Conservation (phyloP, 2,797 vertebrate genomes). For the Cephalopachus bancanus region DNA sequence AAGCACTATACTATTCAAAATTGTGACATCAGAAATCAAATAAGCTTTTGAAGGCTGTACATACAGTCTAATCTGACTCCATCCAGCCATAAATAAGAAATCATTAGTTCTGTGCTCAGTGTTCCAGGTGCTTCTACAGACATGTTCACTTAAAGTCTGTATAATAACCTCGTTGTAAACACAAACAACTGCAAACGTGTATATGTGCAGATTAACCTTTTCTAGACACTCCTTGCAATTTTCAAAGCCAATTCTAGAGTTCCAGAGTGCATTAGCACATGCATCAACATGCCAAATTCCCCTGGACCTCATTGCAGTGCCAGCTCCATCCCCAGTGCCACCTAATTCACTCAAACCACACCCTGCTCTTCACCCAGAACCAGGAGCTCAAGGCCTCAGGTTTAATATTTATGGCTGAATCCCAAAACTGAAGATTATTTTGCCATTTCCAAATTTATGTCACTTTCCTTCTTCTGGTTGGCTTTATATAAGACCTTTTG, state of each 20-base stretch:
- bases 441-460: conserved; percentile 55
- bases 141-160: conserved; percentile 88
- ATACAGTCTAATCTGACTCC: conserved; percentile 58
- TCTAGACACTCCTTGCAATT: conserved; percentile 87
- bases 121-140: conserved; percentile 87
- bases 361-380: neutral
- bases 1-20: conserved; percentile 63
- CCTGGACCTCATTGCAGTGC: neutral
- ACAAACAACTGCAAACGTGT: conserved; percentile 87
- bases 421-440: conserved; percentile 52
- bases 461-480: conserved; percentile 50
- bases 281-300: conserved; percentile 74
- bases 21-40: conserved; percentile 69
- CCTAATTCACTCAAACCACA: neutral
- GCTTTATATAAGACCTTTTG: conserved; percentile 13
- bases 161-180: conserved; percentile 88
- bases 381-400: neutral
- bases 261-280: conserved; percentile 81
- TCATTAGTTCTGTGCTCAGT: conserved; percentile 85
- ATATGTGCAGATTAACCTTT: conserved; percentile 89
- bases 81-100: conserved; percentile 85
- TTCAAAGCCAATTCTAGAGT: conserved; percentile 86
- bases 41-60: conserved; percentile 59
- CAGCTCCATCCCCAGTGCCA: neutral
- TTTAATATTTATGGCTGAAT: conserved; percentile 44